Percentiles rank a stretch among this genome's conserved stretches.
Evolutionary conservation across 2,113 vertebrate species (phyloP).

Genomic region (Podiceps cristatus): DNA sequence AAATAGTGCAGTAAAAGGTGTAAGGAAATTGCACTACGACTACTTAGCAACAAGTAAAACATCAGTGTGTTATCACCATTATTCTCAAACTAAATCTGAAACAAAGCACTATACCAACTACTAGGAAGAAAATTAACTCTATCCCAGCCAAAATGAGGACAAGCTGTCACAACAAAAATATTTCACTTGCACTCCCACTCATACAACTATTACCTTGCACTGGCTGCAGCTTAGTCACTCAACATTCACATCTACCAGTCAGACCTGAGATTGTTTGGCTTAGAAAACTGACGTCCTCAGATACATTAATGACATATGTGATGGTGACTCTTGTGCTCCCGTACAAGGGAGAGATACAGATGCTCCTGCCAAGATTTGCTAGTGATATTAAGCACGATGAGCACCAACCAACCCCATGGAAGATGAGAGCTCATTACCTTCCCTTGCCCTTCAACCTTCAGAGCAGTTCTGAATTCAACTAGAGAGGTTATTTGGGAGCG

Average conservation of each 20-base stretch:
- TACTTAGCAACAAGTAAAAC: no score
- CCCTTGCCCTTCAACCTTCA: background rate
- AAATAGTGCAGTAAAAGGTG: background rate
- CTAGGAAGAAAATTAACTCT: no score
- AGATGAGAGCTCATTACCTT: background rate
- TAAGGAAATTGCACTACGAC: background rate
- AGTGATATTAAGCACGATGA: background rate
- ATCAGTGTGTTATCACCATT: no score
- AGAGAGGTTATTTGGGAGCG: background rate
- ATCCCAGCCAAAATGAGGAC: no score
- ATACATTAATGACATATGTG: background rate
- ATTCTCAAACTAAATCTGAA: no score
- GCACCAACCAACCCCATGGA: background rate
- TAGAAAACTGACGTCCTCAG: background rate
- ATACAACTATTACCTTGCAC: background rate
- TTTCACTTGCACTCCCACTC: background rate
- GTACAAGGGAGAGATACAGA: background rate
- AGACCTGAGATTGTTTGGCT: background rate
- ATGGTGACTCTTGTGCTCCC: background rate
- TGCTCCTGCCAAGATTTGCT: background rate
- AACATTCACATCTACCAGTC: background rate
- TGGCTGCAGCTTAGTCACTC: background rate
- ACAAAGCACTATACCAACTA: no score
- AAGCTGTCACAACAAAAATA: background rate
- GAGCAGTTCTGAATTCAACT: background rate